Base-by-base conservation (phyloP, 1,140 invertebrate species). In the Musca domestica region DNA sequence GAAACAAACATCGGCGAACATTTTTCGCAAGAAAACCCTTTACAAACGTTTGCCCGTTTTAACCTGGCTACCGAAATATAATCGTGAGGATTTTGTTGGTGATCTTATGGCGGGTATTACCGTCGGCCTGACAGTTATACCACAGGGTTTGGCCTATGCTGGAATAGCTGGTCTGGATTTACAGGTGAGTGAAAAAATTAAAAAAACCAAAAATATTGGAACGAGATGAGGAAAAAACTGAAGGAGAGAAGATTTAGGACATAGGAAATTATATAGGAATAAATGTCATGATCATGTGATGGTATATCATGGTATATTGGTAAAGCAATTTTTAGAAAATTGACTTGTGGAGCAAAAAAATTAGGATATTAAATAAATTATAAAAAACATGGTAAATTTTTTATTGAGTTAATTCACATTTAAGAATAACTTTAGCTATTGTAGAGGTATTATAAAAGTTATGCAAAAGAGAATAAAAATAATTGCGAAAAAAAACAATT, bases 31-130 rank as follows among this genome's bases (percentile, higher is more conserved):
- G 66, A 92, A 92, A 81, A 89, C 86, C 3, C 81, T 93, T 2
- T 85, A 88, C 72, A 91, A 88, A 74, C 84, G 90, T 2, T 72
- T 94, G 17, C 92, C 93, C 2, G 87, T 94, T 65, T 76, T 90
- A 2, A 82, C 81, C 63, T 95, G 92, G 92, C 74, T 92, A 72
- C 91, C 91, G 9, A 86, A 87, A 67, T 95, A 95, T 81, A 86
- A 85, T 51, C 80, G 82, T 58, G 84, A 86, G 30, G 87, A 85
- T 10, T 87, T 86, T 9, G 77, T 91, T 6, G 87, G 88, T 1
- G 92, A 94, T 82, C 79, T 94, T 30, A 88, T 95, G 48, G 94
- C 94, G 7, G 95, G 95, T 52, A 85, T 96, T 22, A 96, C 94
- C 2, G 89, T 95, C 14, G 92, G 93, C 1, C 83, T 96, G 19